Base-by-base conservation (phyloP, 2,797 vertebrate genomes). In the Petrocephalus sullivani region DNA sequence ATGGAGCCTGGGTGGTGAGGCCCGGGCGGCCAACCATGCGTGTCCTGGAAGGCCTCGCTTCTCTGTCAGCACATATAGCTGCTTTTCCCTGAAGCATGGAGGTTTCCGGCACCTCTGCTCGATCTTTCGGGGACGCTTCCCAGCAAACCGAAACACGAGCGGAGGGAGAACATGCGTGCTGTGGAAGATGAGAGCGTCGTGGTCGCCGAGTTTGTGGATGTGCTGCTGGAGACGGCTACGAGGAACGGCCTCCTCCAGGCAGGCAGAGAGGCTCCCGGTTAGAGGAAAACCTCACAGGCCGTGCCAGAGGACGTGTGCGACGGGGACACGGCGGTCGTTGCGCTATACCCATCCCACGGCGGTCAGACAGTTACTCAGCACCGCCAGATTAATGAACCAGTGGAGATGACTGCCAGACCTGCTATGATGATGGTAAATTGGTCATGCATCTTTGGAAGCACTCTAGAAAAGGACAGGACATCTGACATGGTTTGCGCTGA, bases 341-440 rank as follows among this genome's bases (percentile, higher is more conserved):
- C 1, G 23, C 28, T 6, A 28, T 28, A 16, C 60, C 4, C 16
- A 5, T 61, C 60, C n/a, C 9, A 28, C 16, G 19, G 51, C 16
- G 51, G 41, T n/a, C 61, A 19, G 21, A 75, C 53, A 14, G 10
- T 87, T 75, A 57, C 67, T 87, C 87, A 78, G 67, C 87, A 81
- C n/a, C 5, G 49, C 28, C 49, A 12, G 16, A 33, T 37, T 16
- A 71, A 10, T 14, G 16, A 4, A 46, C 1, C 61, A 56, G 49
- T 28, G 23, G 23, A 19, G 28, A n/a, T 1, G 53, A 67, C 1
- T 9, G 9, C 49, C 33, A 8, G 28, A 12, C 10, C 64, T 51
- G 71, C n/a, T 49, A 19, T 54, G 14, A 53, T 49, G 6, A 53
- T 58, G 28, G 53, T 51, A 60, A 89, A 89, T 87, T 49, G 58